These are phyloP conservation scores for Eleutherodactylus coqui DNA, from an alignment of 2,797 vertebrate genomes.

Conservation along the genomic window DNA sequence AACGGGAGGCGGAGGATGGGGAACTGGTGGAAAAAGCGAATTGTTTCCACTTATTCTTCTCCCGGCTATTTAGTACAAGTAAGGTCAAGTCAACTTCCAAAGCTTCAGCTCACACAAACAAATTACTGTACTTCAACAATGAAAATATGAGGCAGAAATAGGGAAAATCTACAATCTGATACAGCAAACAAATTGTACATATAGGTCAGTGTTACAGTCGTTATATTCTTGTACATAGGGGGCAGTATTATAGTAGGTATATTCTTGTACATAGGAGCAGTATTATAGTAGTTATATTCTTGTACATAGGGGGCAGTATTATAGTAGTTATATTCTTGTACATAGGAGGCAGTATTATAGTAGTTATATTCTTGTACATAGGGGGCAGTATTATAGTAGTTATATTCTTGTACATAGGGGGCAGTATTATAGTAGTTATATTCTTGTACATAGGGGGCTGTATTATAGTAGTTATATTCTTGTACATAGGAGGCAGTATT, in stretches of 20 bases:
- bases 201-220: background rate
- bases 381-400: background rate
- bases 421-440: constrained; percentile 6
- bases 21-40: background rate
- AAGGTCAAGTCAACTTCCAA: background rate
- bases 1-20: background rate
- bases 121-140: background rate
- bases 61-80: background rate
- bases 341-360: background rate
- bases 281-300: background rate
- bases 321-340: constrained; percentile 1
- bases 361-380: constrained; percentile 5
- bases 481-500: background rate
- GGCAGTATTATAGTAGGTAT: background rate
- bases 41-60: constrained; percentile 17
- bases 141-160: background rate
- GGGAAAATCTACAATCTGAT: background rate
- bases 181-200: background rate
- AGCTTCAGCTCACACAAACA: background rate
- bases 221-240: background rate
- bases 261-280: background rate
- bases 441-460: background rate
- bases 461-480: background rate
- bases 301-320: background rate
- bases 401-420: background rate